A percentile compares a stretch with the other conserved stretches of the same genome.
phyloP scores from a whole-genome alignment of 1,140 invertebrate species.

The Muscidifurax raptorellus region DNA sequence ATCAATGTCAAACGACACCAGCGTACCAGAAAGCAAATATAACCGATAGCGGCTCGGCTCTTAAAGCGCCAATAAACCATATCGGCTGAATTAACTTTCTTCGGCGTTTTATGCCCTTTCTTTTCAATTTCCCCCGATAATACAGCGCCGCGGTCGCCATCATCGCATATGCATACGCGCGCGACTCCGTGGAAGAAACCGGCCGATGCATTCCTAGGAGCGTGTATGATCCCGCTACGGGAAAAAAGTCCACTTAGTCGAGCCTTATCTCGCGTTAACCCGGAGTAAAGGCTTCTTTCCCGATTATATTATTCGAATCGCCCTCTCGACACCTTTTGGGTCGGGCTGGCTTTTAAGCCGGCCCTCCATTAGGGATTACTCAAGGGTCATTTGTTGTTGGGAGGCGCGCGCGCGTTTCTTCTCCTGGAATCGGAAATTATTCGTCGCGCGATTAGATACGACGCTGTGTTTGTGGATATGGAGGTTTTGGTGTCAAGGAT shows the following conservation, averaged over 20 bases:
- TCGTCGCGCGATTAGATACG: not conserved
- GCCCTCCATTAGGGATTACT: not conserved
- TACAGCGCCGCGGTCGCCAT: not conserved
- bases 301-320: conserved; percentile 11
- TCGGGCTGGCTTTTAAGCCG: not conserved
- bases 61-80: conserved; percentile 43
- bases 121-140: conserved; percentile 33
- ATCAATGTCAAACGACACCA: conserved; percentile 31
- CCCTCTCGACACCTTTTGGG: conserved; percentile 11
- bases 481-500: not conserved
- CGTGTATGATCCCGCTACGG: not conserved
- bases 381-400: no score
- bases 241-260: not conserved
- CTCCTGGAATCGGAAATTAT: not conserved
- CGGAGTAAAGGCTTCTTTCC: not conserved
- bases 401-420: no score
- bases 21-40: not conserved
- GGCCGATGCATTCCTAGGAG: conserved; percentile 11
- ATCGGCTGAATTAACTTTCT: conserved; percentile 39
- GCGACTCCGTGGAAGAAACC: conserved; percentile 21
- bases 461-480: not conserved
- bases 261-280: not conserved
- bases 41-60: not conserved
- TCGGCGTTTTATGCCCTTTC: conserved; percentile 1
- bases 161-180: not conserved